Evolutionary conservation across 2,888 invertebrate species (phyloP), one percentile per base, ranked within the genome.

Genomic region (Ecdyonurus torrentis): DNA sequence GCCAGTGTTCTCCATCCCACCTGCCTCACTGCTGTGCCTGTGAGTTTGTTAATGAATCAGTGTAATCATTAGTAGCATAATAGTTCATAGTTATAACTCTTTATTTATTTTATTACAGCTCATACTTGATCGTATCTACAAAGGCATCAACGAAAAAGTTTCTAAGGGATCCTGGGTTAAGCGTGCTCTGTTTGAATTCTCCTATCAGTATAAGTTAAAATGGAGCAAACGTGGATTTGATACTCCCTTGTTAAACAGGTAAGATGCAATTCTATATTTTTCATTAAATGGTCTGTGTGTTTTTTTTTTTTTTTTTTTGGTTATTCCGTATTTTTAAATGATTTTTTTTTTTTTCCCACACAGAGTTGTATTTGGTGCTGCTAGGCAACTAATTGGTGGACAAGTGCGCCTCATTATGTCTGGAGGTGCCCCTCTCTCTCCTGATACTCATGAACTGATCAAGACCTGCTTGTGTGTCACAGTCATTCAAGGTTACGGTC

Each of bases 61-160:
- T n/a, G n/a, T n/a, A n/a, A n/a, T 37, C 37, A 37, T 37, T n/a
- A n/a, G n/a, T n/a, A 24, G 60, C 24, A 7, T 60, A n/a, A 15
- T 59, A 58, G 15, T 61, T 63, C 1, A 52, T 58, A 15, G 2
- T 1, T 25, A 58, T 58, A 23, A 25, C 58, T 3, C n/a, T 7
- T 52, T 19, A 61, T 24, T 52, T 25, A 23, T 23, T 19, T 20
- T 63, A 62, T 72, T 72, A 1, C 77, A 94, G 91, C 79, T 97
- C 62, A 96, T 99, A 69, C 84, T 98, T 79, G 98, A 98, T 77
- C 86, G 98, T 70, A 91, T 99, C 72, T 94, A 94, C 72, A 99
- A 99, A 77, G 93, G 90, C 69, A 93, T 99, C 66, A 91, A 91
- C 72, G 96, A 97, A 72, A 94, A 93, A 74, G 91, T 98, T 62